Percentiles rank a stretch among this genome's conserved stretches.
Conservation (phyloP, 2,888 invertebrate species). For the Lissonota sp. region DNA sequence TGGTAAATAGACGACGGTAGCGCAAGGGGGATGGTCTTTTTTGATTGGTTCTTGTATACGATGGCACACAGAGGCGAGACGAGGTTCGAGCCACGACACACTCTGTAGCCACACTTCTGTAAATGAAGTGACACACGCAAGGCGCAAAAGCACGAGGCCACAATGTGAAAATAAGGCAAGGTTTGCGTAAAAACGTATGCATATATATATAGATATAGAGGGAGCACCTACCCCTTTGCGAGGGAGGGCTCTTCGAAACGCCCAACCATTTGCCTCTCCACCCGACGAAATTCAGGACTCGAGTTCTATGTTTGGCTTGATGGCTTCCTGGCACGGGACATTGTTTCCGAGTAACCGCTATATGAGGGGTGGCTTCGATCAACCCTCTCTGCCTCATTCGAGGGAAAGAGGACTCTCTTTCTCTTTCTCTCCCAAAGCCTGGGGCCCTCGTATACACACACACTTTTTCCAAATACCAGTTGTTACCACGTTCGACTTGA, state of each 20-base stretch:
- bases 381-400: conserved; percentile 10
- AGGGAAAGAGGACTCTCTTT: too few species aligned
- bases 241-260: conserved; percentile 39
- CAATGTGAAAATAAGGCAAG: conserved; percentile 61
- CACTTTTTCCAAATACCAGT: conserved; percentile 18
- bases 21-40: conserved; percentile 36
- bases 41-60: conserved; percentile 27
- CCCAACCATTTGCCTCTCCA: conserved; percentile 69
- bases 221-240: not conserved
- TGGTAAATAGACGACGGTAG: not conserved
- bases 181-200: conserved; percentile 70
- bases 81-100: conserved; percentile 63
- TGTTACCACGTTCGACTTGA: conserved; percentile 10
- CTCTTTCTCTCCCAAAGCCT: conserved; percentile 5
- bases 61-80: not conserved
- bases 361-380: conserved; percentile 48
- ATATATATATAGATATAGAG: conserved; percentile 18
- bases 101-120: conserved; percentile 71
- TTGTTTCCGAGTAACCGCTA: conserved; percentile 75
- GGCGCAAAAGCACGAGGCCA: conserved; percentile 42
- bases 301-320: conserved; percentile 71
- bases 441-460: not conserved
- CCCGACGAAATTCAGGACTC: conserved; percentile 62
- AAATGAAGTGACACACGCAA: conserved; percentile 81
- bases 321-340: conserved; percentile 81